Conservation (phyloP, 2,888 invertebrate genomes). For the Noctua fimbriata region DNA sequence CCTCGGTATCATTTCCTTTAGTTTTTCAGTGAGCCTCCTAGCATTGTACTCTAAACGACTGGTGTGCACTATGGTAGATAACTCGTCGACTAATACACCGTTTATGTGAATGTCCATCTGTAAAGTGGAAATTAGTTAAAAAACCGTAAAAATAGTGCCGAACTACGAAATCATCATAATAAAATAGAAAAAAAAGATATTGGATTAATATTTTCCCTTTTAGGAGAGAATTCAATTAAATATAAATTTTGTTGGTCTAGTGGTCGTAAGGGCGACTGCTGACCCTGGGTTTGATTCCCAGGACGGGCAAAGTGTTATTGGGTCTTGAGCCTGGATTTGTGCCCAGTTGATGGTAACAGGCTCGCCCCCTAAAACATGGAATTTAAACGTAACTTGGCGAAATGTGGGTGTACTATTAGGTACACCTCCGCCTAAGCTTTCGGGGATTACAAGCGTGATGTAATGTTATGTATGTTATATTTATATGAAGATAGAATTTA, state of each 20-base stretch:
- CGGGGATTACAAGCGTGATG: not conserved
- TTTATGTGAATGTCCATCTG: slow-evolving; percentile 95
- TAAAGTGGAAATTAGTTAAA: slow-evolving; percentile 10
- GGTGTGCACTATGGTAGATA: slow-evolving; percentile 95
- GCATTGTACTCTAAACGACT: slow-evolving; percentile 92
- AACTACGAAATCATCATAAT: not conserved
- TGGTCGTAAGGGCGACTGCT: not conserved
- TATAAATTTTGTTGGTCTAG: not conserved
- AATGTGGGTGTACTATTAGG: not conserved
- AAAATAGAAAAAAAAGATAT: not conserved
- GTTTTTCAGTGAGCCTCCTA: slow-evolving; percentile 92
- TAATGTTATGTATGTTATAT: not conserved
- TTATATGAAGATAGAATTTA: not conserved
- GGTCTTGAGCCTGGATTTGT: not conserved
- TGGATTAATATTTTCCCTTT: not conserved
- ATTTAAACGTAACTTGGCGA: not conserved
- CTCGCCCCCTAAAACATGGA: not conserved
- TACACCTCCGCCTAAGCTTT: not conserved
- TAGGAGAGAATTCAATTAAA: not conserved
- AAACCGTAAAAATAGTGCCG: not conserved
- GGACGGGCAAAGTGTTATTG: not conserved
- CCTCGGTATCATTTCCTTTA: slow-evolving; percentile 96
- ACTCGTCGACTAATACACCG: slow-evolving; percentile 94
- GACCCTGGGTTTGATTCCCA: not conserved
- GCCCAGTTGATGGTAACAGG: not conserved